phyloP scores from a whole-genome alignment of 2,888 invertebrate species.

The Lampropteryx suffumata region DNA sequence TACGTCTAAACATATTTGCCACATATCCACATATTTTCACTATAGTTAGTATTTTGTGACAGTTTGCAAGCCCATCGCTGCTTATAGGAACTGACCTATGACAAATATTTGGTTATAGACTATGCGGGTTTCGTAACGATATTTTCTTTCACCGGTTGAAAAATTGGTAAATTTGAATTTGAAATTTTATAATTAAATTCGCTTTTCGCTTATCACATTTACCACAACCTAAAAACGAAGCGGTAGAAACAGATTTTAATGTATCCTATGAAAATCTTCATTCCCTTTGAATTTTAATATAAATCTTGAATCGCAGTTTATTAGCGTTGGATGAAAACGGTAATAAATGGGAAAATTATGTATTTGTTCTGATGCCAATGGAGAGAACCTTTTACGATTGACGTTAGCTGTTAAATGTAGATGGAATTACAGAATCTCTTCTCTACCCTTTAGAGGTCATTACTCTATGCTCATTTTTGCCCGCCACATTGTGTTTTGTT shows the following conservation, averaged over 20 bases:
- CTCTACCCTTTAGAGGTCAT: too few relatives aligned
- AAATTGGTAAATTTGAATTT: too few relatives aligned
- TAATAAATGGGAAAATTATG: constrained; percentile 71
- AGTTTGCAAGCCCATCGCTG: too few relatives aligned
- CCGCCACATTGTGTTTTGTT: too few relatives aligned
- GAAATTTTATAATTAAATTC: background rate
- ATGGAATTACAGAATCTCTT: background rate
- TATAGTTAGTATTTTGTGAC: too few relatives aligned
- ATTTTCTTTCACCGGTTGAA: too few relatives aligned
- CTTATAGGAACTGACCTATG: too few relatives aligned
- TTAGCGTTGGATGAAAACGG: constrained; percentile 69
- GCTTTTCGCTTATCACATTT: constrained; percentile 33
- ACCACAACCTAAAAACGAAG: constrained; percentile 50
- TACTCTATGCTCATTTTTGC: too few relatives aligned
- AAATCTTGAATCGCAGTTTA: constrained; percentile 76
- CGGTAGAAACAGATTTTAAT: constrained; percentile 80
- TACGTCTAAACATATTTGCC: too few relatives aligned
- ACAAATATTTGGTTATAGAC: too few relatives aligned
- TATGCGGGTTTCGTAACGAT: too few relatives aligned
- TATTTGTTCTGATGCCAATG: constrained; percentile 41
- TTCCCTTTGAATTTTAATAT: constrained; percentile 80
- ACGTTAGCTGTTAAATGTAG: constrained; percentile 18
- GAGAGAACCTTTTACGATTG: constrained; percentile 32
- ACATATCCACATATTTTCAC: too few relatives aligned
- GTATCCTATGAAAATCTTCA: constrained; percentile 81